phyloP scores from a whole-genome alignment of 2,797 vertebrate species.

The Chloroceryle inda region DNA sequence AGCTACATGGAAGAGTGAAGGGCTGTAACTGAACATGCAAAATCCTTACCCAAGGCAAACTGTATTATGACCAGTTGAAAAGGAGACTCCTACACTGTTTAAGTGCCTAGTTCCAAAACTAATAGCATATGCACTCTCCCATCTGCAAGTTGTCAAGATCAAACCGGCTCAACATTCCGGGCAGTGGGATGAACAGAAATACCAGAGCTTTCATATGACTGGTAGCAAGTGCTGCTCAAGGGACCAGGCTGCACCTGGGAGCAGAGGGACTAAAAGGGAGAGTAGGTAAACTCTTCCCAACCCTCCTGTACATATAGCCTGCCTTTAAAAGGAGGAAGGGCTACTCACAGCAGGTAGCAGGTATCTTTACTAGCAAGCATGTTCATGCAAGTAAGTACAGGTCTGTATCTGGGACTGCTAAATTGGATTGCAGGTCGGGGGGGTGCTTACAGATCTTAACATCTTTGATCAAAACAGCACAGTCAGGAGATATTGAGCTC shows the following conservation, averaged over 20 bases:
- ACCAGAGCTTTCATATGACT: neutral
- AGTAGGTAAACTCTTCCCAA: neutral
- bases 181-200: neutral
- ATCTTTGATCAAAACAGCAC: neutral
- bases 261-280: neutral
- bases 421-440: rapidly evolving
- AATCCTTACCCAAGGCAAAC: neutral
- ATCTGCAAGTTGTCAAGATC: neutral
- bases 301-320: neutral
- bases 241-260: neutral
- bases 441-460: neutral
- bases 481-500: neutral
- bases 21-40: neutral
- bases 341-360: neutral
- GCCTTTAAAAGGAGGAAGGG: neutral
- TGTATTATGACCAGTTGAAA: neutral
- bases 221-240: neutral
- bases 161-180: neutral
- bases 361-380: neutral
- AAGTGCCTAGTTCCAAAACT: neutral
- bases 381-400: neutral
- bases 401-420: neutral
- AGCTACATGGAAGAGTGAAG: neutral
- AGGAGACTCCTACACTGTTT: neutral
- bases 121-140: neutral